Evolutionary conservation across 2,797 vertebrate genomes (phyloP).

Genomic region (Crocodylus rhombifer): DNA sequence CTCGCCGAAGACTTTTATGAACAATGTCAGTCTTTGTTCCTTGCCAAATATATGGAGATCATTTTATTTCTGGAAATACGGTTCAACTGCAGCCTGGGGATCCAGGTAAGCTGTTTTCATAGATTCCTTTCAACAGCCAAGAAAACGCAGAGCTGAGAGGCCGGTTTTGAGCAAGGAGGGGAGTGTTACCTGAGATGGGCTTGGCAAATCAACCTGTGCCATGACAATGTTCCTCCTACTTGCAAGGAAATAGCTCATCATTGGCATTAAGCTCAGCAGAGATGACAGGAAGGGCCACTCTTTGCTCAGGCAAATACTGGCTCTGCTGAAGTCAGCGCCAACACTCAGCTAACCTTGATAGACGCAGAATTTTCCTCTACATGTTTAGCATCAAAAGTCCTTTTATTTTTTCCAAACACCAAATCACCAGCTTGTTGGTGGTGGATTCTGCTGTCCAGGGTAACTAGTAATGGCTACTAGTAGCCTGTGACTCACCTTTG

Average conservation of each 20-base stretch:
- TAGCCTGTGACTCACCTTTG: not conserved
- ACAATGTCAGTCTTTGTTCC: conserved; percentile 9
- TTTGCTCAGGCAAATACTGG: not conserved
- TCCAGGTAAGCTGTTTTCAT: conserved; percentile 18
- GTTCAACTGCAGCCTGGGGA: conserved; percentile 55
- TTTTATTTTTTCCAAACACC: not conserved
- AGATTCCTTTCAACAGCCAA: conserved; percentile 46
- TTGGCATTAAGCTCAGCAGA: not conserved
- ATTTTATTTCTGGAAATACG: conserved; percentile 39
- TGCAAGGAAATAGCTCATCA: conserved; percentile 21
- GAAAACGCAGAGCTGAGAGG: conserved; percentile 27
- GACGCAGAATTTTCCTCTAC: not conserved
- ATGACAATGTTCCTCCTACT: not conserved
- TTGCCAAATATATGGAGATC: conserved; percentile 26
- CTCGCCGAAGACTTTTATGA: conserved; percentile 39
- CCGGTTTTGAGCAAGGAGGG: not conserved
- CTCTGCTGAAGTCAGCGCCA: not conserved
- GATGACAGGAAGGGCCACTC: not conserved
- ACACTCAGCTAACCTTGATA: not conserved
- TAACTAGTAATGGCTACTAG: too few relatives aligned
- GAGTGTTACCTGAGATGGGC: conserved; percentile 28
- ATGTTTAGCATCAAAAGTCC: not conserved
- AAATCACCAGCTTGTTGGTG: not conserved
- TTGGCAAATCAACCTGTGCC: not conserved
- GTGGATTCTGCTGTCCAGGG: not conserved